Conservation (phyloP, 2,113 vertebrate genomes). For the Lamprotornis superbus region DNA sequence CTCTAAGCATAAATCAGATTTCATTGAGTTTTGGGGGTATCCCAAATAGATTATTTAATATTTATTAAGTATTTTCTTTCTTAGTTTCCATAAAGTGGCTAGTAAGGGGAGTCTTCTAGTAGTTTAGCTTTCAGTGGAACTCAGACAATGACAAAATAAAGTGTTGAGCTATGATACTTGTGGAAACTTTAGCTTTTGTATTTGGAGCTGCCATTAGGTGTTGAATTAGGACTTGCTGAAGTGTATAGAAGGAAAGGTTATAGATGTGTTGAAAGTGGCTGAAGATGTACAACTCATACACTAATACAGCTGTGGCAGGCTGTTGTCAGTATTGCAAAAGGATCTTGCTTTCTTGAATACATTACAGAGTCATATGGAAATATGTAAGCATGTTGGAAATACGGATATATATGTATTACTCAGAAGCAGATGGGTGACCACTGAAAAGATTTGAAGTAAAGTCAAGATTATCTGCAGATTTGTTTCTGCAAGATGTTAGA, state of each 20-base stretch:
- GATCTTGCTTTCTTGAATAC: not conserved
- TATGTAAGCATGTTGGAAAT: not conserved
- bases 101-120: not conserved
- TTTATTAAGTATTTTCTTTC: not conserved
- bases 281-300: not conserved
- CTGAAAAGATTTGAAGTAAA: not conserved
- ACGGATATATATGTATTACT: not conserved
- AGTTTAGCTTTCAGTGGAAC: not conserved
- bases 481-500: not conserved
- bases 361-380: not conserved
- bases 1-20: not conserved
- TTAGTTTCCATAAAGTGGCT: not conserved
- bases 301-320: not conserved
- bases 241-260: not conserved
- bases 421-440: not conserved
- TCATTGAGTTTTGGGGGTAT: not conserved
- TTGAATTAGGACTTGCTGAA: not conserved
- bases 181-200: not conserved
- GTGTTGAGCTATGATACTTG: not conserved
- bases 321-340: not conserved
- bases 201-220: not conserved
- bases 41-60: not conserved
- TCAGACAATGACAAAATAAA: not conserved
- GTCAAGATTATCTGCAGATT: not conserved
- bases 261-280: not conserved